Conservation (phyloP, 2,888 invertebrate species). For the Saturnia pavonia region DNA sequence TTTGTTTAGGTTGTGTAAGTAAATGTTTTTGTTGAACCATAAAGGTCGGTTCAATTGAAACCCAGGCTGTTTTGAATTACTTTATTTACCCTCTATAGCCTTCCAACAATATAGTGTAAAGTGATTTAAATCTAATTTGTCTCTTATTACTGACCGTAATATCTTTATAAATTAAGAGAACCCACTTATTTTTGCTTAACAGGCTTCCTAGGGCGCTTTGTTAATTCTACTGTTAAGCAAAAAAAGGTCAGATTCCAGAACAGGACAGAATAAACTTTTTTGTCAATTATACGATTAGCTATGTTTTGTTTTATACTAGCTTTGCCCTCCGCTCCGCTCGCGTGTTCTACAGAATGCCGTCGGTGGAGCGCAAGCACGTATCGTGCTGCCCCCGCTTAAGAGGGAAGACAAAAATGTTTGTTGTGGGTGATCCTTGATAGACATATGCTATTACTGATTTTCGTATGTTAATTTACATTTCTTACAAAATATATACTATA, state of each 20-base stretch:
- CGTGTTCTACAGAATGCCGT: too few species aligned
- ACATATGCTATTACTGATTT: too few species aligned
- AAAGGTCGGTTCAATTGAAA: not conserved
- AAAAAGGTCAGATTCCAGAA: not conserved
- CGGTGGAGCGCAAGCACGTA: too few species aligned
- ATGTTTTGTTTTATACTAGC: too few species aligned
- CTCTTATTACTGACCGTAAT: not conserved
- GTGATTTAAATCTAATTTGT: not conserved
- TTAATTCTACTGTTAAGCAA: not conserved
- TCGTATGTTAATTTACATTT: too few species aligned
- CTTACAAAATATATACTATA: too few species aligned
- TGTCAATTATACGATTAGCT: too few species aligned
- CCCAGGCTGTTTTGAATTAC: not conserved
- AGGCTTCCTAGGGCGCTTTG: not conserved
- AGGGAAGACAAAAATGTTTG: too few species aligned
- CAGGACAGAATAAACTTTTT: not conserved
- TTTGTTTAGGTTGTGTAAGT: not conserved
- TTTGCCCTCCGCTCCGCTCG: too few species aligned
- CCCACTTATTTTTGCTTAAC: not conserved
- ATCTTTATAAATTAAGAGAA: not conserved
- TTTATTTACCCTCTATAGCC: not conserved
- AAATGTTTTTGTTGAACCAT: not conserved
- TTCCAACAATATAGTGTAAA: not conserved
- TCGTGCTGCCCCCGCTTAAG: too few species aligned
- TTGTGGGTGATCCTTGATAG: too few species aligned